phyloP scores from a whole-genome alignment of 2,113 vertebrate species.

The Sardina pilchardus region DNA sequence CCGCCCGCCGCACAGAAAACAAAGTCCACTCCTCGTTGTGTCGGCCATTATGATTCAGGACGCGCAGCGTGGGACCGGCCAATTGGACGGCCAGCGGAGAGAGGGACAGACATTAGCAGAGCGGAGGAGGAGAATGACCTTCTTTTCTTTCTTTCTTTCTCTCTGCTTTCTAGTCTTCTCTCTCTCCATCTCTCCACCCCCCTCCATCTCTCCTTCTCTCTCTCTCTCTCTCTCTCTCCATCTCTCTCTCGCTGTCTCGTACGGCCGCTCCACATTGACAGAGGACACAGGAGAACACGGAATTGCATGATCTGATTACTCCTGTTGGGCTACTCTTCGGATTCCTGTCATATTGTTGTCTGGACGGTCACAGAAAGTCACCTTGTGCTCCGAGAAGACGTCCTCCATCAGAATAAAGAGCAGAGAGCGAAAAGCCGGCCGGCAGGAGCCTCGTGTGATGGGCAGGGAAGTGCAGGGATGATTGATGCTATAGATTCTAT shows the following conservation, averaged over 20 bases:
- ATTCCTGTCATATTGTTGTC: conserved; percentile 1
- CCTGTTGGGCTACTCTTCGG: not conserved
- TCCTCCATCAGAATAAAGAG: not conserved
- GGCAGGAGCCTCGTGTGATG: not conserved
- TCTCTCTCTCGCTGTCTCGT: not conserved
- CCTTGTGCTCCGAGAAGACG: not conserved
- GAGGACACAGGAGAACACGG: not conserved
- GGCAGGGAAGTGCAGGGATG: not conserved
- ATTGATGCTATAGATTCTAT: no score
- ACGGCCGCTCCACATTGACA: not conserved
- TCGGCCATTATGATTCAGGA: not conserved
- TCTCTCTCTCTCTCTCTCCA: not conserved
- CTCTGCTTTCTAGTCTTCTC: not conserved
- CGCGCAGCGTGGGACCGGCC: not conserved
- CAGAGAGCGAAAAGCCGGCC: not conserved
- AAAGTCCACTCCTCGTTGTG: not conserved
- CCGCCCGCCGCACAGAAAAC: not conserved
- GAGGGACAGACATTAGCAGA: not conserved
- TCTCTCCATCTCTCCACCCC: not conserved
- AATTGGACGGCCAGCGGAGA: not conserved
- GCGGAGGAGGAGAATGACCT: not conserved
- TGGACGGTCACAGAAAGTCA: conserved; percentile 1
- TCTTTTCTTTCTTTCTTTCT: not conserved
- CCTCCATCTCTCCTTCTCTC: not conserved
- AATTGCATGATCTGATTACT: not conserved